Evolutionary conservation across 2,888 invertebrate genomes (phyloP).

Genomic region (Nineta flava): DNA sequence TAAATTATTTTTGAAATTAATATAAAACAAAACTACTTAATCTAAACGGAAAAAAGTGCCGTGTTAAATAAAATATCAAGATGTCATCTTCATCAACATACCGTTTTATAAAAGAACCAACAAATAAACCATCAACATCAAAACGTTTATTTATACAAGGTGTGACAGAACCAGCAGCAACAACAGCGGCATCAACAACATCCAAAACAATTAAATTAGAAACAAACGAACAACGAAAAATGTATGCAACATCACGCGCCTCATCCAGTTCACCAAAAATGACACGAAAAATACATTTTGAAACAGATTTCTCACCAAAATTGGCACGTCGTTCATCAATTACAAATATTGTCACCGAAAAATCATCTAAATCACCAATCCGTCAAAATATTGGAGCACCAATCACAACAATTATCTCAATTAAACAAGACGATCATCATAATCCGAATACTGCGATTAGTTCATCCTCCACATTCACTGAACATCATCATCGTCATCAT

Average conservation of each 20-base stretch:
- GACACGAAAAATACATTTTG: neutral
- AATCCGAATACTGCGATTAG: conserved; percentile 23
- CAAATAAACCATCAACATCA: conserved; percentile 28
- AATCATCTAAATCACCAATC: conserved; percentile 27
- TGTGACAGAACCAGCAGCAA: conserved; percentile 26
- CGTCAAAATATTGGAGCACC: conserved; percentile 37
- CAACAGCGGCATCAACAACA: conserved; percentile 9
- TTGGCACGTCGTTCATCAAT: neutral
- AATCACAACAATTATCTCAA: conserved; percentile 34
- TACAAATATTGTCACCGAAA: conserved; percentile 6
- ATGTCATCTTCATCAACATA: conserved; percentile 46
- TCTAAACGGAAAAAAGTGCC: too few species aligned
- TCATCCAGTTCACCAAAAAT: neutral
- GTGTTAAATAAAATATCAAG: too few species aligned
- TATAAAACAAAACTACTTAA: too few species aligned
- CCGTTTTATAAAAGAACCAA: conserved; percentile 57
- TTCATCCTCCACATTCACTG: conserved; percentile 27
- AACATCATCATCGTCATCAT: conserved; percentile 18
- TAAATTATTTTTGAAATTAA: too few species aligned
- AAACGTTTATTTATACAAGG: conserved; percentile 64
- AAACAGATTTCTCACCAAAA: neutral
- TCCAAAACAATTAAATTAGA: neutral
- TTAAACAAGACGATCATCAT: conserved; percentile 33
- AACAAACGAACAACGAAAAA: conserved; percentile 23
- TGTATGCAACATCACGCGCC: conserved; percentile 11